Percentiles rank a stretch among this genome's conserved stretches.
phyloP scores from a whole-genome alignment of 2,797 vertebrate species.

The Galaxias olidus region DNA sequence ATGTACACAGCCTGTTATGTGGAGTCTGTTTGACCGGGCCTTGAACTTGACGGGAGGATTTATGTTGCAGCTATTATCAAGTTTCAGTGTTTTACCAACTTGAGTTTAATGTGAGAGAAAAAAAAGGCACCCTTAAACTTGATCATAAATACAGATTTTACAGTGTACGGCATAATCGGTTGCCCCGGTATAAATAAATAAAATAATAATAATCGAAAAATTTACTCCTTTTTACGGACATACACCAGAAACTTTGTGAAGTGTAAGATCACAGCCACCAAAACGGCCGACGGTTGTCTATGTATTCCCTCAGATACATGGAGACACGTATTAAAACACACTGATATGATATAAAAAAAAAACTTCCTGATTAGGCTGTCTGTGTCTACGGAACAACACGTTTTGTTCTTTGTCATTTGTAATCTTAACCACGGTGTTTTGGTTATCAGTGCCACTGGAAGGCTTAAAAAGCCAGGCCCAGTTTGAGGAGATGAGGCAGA shows the following conservation, averaged over 20 bases:
- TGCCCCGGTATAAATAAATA: too few relatives aligned
- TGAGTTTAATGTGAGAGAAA: neutral
- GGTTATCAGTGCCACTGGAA: slow-evolving; percentile 88
- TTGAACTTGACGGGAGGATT: slow-evolving; percentile 22
- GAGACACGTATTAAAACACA: too few relatives aligned
- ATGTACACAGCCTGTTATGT: slow-evolving; percentile 20
- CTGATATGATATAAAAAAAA: too few relatives aligned
- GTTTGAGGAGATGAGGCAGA: slow-evolving; percentile 97
- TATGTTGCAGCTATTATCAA: slow-evolving; percentile 40
- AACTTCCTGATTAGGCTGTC: too few relatives aligned
- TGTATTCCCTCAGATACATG: too few relatives aligned
- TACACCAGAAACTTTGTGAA: too few relatives aligned
- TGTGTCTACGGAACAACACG: neutral
- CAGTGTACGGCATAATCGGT: too few relatives aligned
- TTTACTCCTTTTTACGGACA: too few relatives aligned
- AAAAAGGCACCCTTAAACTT: slow-evolving; percentile 4
- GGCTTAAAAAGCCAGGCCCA: slow-evolving; percentile 91
- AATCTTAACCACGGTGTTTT: neutral
- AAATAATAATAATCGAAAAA: too few relatives aligned
- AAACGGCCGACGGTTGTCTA: too few relatives aligned
- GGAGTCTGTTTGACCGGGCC: slow-evolving; percentile 20
- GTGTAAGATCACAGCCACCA: too few relatives aligned
- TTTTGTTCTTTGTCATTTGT: neutral
- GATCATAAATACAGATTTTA: neutral
- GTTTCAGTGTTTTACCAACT: slow-evolving; percentile 6